phyloP scores from a whole-genome alignment of 2,888 invertebrate species.

The Cosmia trapezina region DNA sequence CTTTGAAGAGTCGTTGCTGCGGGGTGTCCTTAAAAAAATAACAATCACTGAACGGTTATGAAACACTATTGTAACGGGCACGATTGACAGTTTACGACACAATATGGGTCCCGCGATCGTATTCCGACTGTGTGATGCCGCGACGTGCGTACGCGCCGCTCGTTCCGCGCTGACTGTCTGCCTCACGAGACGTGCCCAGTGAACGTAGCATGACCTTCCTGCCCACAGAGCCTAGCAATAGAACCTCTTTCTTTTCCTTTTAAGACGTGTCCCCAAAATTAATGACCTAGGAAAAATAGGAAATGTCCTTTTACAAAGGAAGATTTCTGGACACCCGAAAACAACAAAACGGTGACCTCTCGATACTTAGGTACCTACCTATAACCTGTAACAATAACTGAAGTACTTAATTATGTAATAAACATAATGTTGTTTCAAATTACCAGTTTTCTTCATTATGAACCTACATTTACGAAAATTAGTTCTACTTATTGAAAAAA shows the following conservation, averaged over 20 bases:
- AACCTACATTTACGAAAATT: background rate
- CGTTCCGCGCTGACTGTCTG: slow-evolving; percentile 88
- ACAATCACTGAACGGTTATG: slow-evolving; percentile 80
- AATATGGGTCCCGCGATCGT: slow-evolving; percentile 80
- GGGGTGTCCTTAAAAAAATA: slow-evolving; percentile 78
- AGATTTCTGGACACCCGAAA: slow-evolving; percentile 33
- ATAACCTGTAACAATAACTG: background rate
- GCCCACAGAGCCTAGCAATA: slow-evolving; percentile 84
- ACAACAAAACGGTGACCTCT: background rate
- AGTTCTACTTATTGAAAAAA: background rate
- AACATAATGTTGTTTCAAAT: background rate
- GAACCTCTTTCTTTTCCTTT: slow-evolving; percentile 84
- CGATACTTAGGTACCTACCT: background rate
- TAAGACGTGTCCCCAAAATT: slow-evolving; percentile 73
- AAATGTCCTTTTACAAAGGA: slow-evolving; percentile 31
- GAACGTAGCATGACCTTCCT: slow-evolving; percentile 88
- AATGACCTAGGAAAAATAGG: slow-evolving; percentile 54
- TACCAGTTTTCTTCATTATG: background rate
- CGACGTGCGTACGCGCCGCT: slow-evolving; percentile 84
- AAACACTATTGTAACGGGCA: slow-evolving; percentile 87
- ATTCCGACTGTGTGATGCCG: slow-evolving; percentile 63
- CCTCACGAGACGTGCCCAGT: slow-evolving; percentile 73
- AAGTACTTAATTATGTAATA: background rate
- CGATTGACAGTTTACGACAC: slow-evolving; percentile 79
- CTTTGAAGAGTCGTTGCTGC: slow-evolving; percentile 78